Evolutionary conservation across 1,140 invertebrate genomes (phyloP).

Genomic region (Eumaeus atala): DNA sequence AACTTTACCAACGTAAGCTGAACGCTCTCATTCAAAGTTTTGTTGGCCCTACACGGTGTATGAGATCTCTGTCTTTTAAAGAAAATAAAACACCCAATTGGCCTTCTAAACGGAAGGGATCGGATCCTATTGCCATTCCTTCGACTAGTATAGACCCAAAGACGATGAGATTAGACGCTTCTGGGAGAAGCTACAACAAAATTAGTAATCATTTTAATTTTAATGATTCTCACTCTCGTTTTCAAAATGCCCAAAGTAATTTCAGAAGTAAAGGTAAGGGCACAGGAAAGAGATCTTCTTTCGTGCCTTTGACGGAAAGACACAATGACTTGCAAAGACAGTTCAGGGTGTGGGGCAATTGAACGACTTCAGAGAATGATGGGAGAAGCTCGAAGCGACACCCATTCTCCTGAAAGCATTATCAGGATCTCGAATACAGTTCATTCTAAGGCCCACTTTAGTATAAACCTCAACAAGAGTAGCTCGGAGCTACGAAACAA

Average conservation of each 20-base stretch:
- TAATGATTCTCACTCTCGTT: neutral
- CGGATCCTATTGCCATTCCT: slow-evolving; percentile 9
- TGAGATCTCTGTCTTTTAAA: neutral
- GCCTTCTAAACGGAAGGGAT: neutral
- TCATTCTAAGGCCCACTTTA: slow-evolving; percentile 3
- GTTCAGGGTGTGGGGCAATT: neutral
- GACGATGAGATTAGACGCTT: neutral
- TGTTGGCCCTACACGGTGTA: slow-evolving; percentile 15
- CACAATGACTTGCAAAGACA: neutral
- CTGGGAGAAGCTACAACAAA: neutral
- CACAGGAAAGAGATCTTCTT: neutral
- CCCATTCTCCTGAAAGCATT: slow-evolving; percentile 6
- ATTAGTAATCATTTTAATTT: neutral
- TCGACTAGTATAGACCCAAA: neutral
- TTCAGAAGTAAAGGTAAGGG: neutral
- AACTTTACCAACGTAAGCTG: slow-evolving; percentile 17
- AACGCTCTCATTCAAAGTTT: slow-evolving; percentile 16
- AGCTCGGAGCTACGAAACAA: neutral
- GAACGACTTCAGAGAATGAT: neutral
- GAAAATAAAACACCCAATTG: slow-evolving; percentile 1
- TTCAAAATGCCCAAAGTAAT: neutral
- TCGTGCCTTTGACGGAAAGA: neutral
- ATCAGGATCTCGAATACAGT: neutral
- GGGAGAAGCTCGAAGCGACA: slow-evolving; percentile 6
- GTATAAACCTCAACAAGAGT: neutral